phyloP scores from a whole-genome alignment of 1,140 invertebrate species.

The Lepidotrigona ventralis region DNA sequence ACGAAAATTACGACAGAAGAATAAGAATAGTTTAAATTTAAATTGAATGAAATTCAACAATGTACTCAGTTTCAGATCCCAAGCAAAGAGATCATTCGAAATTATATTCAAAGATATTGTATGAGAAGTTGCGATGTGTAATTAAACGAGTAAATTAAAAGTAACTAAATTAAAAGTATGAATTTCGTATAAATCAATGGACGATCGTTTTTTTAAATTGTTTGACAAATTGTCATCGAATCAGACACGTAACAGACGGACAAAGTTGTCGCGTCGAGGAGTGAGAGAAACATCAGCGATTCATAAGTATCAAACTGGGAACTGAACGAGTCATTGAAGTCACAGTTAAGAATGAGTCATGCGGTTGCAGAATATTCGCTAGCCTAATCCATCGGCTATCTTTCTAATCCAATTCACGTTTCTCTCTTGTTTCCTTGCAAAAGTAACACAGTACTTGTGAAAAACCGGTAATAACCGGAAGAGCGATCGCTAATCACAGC shows the following conservation, averaged over 20 bases:
- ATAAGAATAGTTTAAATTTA: background rate
- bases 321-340: conserved; percentile 62
- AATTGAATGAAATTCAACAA: background rate
- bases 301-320: conserved; percentile 22
- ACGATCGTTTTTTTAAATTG: background rate
- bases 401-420: background rate
- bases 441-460: conserved; percentile 30
- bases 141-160: too few species aligned
- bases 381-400: conserved; percentile 7
- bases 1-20: too few species aligned
- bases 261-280: background rate
- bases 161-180: too few species aligned
- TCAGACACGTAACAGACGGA: too few species aligned
- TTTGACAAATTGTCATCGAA: background rate
- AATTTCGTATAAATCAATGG: background rate
- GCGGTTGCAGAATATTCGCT: conserved; percentile 27
- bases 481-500: background rate
- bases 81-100: background rate
- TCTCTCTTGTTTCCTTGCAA: conserved; percentile 18
- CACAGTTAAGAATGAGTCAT: conserved; percentile 42
- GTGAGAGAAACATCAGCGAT: background rate
- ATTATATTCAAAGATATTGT: background rate
- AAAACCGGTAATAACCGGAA: conserved; percentile 19
- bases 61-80: background rate
- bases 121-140: too few species aligned